Evolutionary conservation across 2,888 invertebrate genomes (phyloP).

Genomic region (Vesta saturnalis): DNA sequence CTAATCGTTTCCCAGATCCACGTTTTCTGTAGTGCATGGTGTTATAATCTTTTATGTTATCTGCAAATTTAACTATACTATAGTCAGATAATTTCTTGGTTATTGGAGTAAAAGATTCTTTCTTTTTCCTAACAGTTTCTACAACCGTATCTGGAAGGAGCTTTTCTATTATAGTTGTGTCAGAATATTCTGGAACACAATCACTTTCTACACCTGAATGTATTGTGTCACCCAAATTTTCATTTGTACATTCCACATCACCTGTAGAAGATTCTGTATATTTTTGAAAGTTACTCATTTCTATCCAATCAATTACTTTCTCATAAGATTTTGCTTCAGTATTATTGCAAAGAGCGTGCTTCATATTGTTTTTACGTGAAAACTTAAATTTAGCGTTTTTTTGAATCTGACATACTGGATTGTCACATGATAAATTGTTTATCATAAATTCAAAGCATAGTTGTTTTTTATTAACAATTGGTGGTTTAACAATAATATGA

Average conservation of each 20-base stretch:
- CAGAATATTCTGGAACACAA: no score
- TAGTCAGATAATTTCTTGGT: no score
- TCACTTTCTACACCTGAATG: no score
- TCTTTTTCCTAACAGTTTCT: no score
- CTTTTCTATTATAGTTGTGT: no score
- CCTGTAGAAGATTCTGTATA: constrained; percentile 34
- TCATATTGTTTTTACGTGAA: constrained; percentile 43
- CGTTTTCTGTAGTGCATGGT: constrained; percentile 16
- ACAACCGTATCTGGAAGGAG: no score
- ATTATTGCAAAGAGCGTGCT: constrained; percentile 26
- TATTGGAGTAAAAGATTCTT: no score
- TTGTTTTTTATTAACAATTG: background rate
- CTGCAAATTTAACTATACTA: constrained; percentile 38
- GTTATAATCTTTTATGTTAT: constrained; percentile 38
- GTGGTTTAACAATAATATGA: background rate
- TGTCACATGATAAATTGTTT: constrained; percentile 6
- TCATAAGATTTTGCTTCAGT: constrained; percentile 47
- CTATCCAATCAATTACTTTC: constrained; percentile 57
- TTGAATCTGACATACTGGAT: constrained; percentile 42
- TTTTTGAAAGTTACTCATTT: constrained; percentile 54
- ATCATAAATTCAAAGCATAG: constrained; percentile 6
- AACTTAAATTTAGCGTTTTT: constrained; percentile 45
- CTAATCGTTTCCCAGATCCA: constrained; percentile 37
- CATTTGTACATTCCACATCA: constrained; percentile 41
- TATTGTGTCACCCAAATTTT: no score